Evolutionary conservation across 2,888 invertebrate species (phyloP).

Genomic region (Ptilodon capucinus): DNA sequence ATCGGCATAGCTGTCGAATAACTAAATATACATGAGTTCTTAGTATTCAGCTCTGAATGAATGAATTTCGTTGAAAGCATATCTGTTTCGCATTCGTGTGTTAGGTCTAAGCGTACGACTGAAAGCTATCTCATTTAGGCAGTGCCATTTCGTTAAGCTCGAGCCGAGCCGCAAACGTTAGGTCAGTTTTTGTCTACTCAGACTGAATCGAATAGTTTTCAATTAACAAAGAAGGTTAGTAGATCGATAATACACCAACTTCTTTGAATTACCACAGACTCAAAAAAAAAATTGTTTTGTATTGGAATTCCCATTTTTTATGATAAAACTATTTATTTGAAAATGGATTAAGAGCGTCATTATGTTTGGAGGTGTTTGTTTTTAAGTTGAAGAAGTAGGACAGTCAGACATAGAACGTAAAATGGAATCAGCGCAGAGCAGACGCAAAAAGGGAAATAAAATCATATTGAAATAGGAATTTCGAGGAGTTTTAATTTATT

Average conservation of each 20-base stretch:
- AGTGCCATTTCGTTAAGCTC: conserved; percentile 32
- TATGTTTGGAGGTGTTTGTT: conserved; percentile 18
- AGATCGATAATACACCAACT: conserved; percentile 26
- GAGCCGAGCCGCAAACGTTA: conserved; percentile 40
- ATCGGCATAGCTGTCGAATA: conserved; percentile 5
- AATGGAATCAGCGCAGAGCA: conserved; percentile 53
- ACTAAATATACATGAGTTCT: conserved; percentile 15
- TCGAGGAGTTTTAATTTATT: conserved; percentile 80
- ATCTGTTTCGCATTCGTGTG: conserved; percentile 21
- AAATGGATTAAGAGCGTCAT: neutral
- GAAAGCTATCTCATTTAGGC: conserved; percentile 34
- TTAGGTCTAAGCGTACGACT: conserved; percentile 21
- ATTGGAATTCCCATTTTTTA: too few species aligned
- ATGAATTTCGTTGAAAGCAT: conserved; percentile 35
- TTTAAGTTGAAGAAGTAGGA: conserved; percentile 47
- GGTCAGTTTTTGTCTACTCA: conserved; percentile 21
- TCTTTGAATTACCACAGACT: conserved; percentile 33
- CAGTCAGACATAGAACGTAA: conserved; percentile 51
- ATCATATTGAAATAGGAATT: conserved; percentile 76
- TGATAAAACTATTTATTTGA: too few species aligned
- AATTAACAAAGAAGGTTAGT: conserved; percentile 36
- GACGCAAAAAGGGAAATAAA: conserved; percentile 64
- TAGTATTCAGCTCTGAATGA: conserved; percentile 16
- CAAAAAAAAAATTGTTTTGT: too few species aligned
- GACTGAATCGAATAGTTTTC: conserved; percentile 36